Base-by-base conservation (phyloP, 2,888 invertebrate species). In the Brassicogethes aeneus region DNA sequence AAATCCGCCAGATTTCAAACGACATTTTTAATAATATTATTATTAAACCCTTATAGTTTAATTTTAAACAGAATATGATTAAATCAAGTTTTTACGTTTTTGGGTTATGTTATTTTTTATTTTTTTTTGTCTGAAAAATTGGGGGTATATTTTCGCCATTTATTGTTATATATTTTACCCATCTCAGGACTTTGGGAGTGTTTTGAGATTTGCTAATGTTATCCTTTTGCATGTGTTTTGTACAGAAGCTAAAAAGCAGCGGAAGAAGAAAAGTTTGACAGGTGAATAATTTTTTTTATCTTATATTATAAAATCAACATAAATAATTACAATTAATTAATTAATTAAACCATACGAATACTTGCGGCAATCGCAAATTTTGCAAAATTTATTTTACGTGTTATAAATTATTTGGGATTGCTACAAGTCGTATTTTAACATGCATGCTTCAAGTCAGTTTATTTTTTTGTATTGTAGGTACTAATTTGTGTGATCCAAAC, bases 181-280 rank as follows among this genome's bases (percentile, higher is more conserved):
- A 67, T 65, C 58, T 61, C 63, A 64, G 66, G 66, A 67, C 66
- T 67, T 64, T 66, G 65, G 66, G 66, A 65, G 65, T 66, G 65
- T 65, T 66, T 66, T 67, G 64, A 65, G 66, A 63, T 66, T 67
- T 66, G 69, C 68, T 69, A 68, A 69, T 70, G 66, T 68, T 67
- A 60, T 68, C 66, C 67, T 68, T 69, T 70, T 70, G 70, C 70
- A 71, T 71, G 71, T 70, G 65, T 69, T 69, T 70, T 70, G 66
- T 74, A 74, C 76, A 91, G 90, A 91, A 82, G 88, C 87, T 80
- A 91, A 90, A 88, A 90, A 90, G 84, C 86, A 86, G 78, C 82
- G 85, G 80, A 85, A 85, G 80, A 88, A 87, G 80, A 90, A 89
- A 80, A 89, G 87, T 71, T 73, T 85, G 72, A 76, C 86, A 79